phyloP scores from a whole-genome alignment of 2,888 invertebrate genomes.

The Noctua fimbriata region DNA sequence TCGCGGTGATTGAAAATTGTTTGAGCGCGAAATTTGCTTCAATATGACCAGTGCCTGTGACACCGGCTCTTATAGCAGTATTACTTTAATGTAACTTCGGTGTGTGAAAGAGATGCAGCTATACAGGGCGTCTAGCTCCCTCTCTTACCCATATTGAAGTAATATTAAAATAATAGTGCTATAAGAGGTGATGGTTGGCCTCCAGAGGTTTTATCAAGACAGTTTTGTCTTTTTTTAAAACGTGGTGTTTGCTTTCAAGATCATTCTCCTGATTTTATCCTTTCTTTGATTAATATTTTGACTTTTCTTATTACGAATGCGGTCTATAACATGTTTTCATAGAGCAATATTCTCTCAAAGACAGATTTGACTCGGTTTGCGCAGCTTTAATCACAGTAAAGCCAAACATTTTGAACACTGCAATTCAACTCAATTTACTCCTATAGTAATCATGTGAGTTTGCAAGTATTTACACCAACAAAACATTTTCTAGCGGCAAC shows the following conservation, averaged over 20 bases:
- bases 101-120: neutral
- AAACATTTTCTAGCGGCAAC: constrained; percentile 63
- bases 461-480: constrained; percentile 62
- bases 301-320: too few relatives aligned
- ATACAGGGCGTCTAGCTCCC: neutral
- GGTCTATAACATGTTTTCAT: neutral
- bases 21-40: neutral
- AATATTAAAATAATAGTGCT: neutral
- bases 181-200: too few relatives aligned
- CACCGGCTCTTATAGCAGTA: neutral
- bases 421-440: constrained; percentile 61
- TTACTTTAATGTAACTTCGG: neutral
- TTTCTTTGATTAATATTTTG: too few relatives aligned
- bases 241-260: too few relatives aligned
- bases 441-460: constrained; percentile 22
- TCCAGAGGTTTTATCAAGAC: neutral
- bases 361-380: neutral
- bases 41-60: neutral
- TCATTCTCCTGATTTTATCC: neutral
- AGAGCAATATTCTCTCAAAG: neutral
- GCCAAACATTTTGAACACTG: constrained; percentile 67
- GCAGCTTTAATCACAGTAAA: constrained; percentile 56
- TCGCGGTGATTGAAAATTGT: neutral
- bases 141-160: neutral
- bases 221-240: neutral